Conservation (phyloP, 2,113 vertebrate species). For the Megaceryle maxima region DNA sequence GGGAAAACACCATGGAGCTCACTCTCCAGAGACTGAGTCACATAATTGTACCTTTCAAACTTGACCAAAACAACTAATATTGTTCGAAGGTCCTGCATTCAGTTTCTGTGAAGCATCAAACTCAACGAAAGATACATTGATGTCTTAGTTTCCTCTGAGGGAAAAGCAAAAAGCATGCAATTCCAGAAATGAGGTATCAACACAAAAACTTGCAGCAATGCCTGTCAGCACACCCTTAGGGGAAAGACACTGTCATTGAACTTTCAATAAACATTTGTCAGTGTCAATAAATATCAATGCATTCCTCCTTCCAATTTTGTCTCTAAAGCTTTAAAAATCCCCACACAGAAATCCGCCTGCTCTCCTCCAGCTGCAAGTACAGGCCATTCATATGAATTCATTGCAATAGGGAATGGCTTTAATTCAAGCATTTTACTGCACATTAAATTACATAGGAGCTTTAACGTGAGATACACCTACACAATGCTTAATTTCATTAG, state of each 20-base stretch:
- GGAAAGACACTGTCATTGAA: neutral
- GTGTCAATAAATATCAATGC: neutral
- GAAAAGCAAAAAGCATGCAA: neutral
- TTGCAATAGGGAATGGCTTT: neutral
- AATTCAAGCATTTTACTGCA: neutral
- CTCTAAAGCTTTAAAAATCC: neutral
- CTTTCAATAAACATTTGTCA: neutral
- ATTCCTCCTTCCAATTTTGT: neutral
- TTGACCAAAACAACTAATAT: neutral
- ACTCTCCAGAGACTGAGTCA: neutral
- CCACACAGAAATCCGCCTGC: neutral
- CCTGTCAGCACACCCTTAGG: neutral
- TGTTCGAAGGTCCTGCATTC: neutral
- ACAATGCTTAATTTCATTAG: neutral
- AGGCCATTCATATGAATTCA: neutral
- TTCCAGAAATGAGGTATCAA: neutral
- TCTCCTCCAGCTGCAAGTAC: neutral
- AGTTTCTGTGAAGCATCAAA: neutral
- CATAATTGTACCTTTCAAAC: neutral
- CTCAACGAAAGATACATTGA: neutral
- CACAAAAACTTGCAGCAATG: neutral
- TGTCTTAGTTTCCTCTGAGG: neutral
- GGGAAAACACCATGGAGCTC: neutral
- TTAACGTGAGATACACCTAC: neutral
- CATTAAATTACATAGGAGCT: neutral